Percentiles rank a stretch among this genome's conserved stretches.
Evolutionary conservation across 2,888 invertebrate species (phyloP).

Genomic region (Andricus quercusramuli): DNA sequence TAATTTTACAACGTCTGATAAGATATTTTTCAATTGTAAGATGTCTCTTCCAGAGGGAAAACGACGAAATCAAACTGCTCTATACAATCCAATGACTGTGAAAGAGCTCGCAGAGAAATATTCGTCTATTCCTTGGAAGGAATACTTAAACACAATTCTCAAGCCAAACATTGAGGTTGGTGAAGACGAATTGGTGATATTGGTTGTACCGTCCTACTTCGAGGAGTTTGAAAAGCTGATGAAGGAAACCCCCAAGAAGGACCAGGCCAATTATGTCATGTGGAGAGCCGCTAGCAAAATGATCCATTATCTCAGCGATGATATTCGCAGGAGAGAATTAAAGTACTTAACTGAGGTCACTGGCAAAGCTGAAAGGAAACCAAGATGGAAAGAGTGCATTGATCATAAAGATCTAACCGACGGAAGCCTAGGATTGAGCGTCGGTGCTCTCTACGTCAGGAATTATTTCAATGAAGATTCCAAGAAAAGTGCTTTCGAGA

Average conservation of each 20-base stretch:
- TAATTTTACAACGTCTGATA: not conserved
- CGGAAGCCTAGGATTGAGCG: slow-evolving; percentile 87
- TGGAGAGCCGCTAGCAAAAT: slow-evolving; percentile 93
- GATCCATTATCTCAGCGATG: slow-evolving; percentile 89
- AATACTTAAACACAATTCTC: slow-evolving; percentile 91
- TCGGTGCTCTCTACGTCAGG: slow-evolving; percentile 92
- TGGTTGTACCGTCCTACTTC: slow-evolving; percentile 91
- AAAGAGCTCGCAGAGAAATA: slow-evolving; percentile 81
- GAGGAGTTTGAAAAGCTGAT: slow-evolving; percentile 84
- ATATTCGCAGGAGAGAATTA: slow-evolving; percentile 88
- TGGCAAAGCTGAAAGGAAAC: slow-evolving; percentile 90
- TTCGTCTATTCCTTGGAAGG: slow-evolving; percentile 89
- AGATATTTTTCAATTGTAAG: slow-evolving; percentile 48
- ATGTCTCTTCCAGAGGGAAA: slow-evolving; percentile 87
- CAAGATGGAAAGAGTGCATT: slow-evolving; percentile 95
- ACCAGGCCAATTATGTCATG: slow-evolving; percentile 94
- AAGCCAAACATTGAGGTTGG: slow-evolving; percentile 83
- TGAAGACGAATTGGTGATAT: slow-evolving; percentile 88
- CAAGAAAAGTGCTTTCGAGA: slow-evolving; percentile 90
- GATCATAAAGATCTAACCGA: slow-evolving; percentile 89
- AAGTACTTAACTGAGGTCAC: slow-evolving; percentile 90
- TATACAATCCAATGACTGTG: slow-evolving; percentile 93
- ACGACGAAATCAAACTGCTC: slow-evolving; percentile 89
- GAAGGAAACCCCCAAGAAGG: slow-evolving; percentile 82
- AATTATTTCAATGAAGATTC: slow-evolving; percentile 93